Conservation (phyloP, 2,113 vertebrate genomes). For the Phalacrocorax pelagicus region DNA sequence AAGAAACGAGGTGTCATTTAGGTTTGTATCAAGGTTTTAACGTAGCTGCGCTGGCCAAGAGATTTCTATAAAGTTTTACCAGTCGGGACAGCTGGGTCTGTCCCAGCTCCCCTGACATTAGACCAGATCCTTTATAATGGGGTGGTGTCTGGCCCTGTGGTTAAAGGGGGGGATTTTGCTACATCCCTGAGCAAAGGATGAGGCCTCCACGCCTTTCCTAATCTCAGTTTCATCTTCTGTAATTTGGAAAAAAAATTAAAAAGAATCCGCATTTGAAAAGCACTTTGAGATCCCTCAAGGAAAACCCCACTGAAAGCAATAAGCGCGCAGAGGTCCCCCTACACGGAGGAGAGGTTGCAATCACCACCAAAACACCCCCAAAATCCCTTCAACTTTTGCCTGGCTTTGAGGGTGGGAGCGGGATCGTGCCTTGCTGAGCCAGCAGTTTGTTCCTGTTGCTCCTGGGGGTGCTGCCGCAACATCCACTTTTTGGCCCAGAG, state of each 20-base stretch:
- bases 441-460: not conserved
- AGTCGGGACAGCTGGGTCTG: not conserved
- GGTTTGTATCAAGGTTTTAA: not conserved
- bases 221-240: not conserved
- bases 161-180: not conserved
- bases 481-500: not conserved
- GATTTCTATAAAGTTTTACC: not conserved
- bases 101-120: not conserved
- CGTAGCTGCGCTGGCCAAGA: not conserved
- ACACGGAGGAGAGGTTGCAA: not conserved
- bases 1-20: not conserved
- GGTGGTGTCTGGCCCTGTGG: not conserved
- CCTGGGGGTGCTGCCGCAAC: not conserved
- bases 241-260: not conserved
- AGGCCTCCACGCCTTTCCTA: not conserved
- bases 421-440: not conserved
- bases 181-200: not conserved
- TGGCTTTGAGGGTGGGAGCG: not conserved
- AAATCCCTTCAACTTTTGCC: not conserved
- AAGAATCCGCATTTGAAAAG: not conserved
- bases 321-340: rapidly evolving
- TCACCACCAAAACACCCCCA: not conserved
- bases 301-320: not conserved
- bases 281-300: not conserved
- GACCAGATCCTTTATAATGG: not conserved